These are phyloP conservation scores for Trachelus tabidus DNA, from an alignment of 2,888 invertebrate species.

Conservation along the genomic window DNA sequence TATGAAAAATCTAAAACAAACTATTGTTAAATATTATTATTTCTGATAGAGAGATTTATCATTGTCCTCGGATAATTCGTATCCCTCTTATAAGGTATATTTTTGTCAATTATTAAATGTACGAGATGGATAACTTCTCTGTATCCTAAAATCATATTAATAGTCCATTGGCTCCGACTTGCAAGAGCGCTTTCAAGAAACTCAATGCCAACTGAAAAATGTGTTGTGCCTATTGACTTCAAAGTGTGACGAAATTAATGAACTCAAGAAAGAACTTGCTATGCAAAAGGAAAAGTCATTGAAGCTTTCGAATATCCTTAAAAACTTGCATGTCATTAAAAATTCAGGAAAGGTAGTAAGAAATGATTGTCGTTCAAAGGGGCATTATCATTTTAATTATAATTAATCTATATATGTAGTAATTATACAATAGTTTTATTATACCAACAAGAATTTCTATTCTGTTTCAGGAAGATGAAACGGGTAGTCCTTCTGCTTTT, in stretches of 20 bases:
- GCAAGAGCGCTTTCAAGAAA: constrained; percentile 9
- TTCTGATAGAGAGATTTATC: constrained; percentile 9
- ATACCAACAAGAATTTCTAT: not conserved
- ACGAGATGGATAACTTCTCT: not conserved
- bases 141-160: not conserved
- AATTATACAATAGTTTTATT: not conserved
- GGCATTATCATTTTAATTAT: not conserved
- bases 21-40: constrained; percentile 3
- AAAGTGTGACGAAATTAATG: not conserved
- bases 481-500: not conserved
- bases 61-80: constrained; percentile 9
- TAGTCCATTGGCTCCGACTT: not conserved
- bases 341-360: not conserved
- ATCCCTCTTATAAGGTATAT: constrained; percentile 12
- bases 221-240: not conserved
- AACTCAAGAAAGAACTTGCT: constrained; percentile 13
- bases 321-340: not conserved
- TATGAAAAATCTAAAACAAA: constrained; percentile 3
- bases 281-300: constrained; percentile 5
- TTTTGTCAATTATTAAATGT: not conserved
- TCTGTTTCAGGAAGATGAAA: not conserved
- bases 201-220: constrained; percentile 9
- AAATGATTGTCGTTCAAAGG: not conserved
- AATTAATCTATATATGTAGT: not conserved
- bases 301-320: constrained; percentile 2